Evolutionary conservation across 1,140 invertebrate genomes (phyloP), one percentile per base, ranked within the genome.

Genomic region (Drosophila pruinosa): DNA sequence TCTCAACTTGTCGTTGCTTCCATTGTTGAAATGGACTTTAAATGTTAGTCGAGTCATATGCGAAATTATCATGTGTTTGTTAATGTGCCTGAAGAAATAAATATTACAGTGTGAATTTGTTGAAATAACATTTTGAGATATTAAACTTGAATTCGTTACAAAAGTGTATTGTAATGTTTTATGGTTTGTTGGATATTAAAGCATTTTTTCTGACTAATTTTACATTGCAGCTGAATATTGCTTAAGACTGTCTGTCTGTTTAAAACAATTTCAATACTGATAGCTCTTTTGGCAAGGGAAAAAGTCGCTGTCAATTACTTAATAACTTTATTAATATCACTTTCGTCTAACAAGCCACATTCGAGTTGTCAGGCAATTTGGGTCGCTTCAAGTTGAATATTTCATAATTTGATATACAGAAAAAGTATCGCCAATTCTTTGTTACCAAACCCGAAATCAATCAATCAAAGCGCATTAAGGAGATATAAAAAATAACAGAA

Each of bases 401-500:
- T 64, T 63, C 59, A 63, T 15, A 70, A 50, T 72, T 64, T 76
- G 24, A 63, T 64, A 53, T 31, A 34, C 57, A 69, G 61, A 64
- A 72, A 72, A 73, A 59, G 19, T 72, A 72, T 65, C 48, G 61
- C 69, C 62, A 72, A 72, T 75, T 67, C 62, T 72, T 8, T 45
- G 10, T 53, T 24, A 50, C 36, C 12, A 34, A 67, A 12, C 36
- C 24, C 63, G 15, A 50, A 59, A 67, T 71, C 78, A 75, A 86
- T 85, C 81, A 85, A 85, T 85, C 81, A 85, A 74, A 80, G 59
- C 57, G 81, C 50, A 86, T 86, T 86, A 81, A 81, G 53, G 19
- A 80, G 43, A 56, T 56, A 53, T 28, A 34, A 59, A 59, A 65
- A 52, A 50, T 26, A 47, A 26, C n/a, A 54, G n/a, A 31, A 54